These are phyloP conservation scores for Neocrepidodera transversa DNA, from an alignment of 2,888 invertebrate species.

Conservation along the genomic window DNA sequence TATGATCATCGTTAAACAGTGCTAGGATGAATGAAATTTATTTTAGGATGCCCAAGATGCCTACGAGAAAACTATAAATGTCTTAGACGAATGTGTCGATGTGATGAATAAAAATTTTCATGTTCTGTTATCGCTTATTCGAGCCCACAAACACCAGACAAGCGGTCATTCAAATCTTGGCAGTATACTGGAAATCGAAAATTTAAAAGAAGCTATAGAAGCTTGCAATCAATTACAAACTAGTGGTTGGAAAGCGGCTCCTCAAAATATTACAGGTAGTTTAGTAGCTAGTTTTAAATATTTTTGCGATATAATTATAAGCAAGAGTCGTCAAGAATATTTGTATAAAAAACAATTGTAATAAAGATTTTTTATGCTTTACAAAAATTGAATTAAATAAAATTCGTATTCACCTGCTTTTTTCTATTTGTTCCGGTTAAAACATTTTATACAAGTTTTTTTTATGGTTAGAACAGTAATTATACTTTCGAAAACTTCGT, in stretches of 20 bases:
- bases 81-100: constrained; percentile 46
- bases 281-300: constrained; percentile 22
- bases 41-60: constrained; percentile 47
- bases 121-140: constrained; percentile 45
- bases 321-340: no score
- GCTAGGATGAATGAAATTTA: no score
- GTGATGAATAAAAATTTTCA: constrained; percentile 43
- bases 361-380: no score
- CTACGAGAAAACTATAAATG: constrained; percentile 43
- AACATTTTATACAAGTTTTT: no score
- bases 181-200: constrained; percentile 43
- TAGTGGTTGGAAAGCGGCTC: constrained; percentile 45
- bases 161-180: constrained; percentile 39
- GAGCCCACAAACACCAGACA: constrained; percentile 37
- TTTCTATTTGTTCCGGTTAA: no score
- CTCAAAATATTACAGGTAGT: constrained; percentile 44
- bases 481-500: no score
- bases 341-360: no score
- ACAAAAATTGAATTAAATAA: no score
- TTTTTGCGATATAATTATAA: constrained; percentile 25
- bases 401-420: no score
- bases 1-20: no score
- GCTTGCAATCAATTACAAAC: constrained; percentile 43
- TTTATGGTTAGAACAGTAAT: no score
- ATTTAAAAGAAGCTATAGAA: constrained; percentile 43